Percentiles rank a stretch among this genome's conserved stretches.
Evolutionary conservation across 2,797 vertebrate genomes (phyloP).

Genomic region (Leuciscus waleckii): DNA sequence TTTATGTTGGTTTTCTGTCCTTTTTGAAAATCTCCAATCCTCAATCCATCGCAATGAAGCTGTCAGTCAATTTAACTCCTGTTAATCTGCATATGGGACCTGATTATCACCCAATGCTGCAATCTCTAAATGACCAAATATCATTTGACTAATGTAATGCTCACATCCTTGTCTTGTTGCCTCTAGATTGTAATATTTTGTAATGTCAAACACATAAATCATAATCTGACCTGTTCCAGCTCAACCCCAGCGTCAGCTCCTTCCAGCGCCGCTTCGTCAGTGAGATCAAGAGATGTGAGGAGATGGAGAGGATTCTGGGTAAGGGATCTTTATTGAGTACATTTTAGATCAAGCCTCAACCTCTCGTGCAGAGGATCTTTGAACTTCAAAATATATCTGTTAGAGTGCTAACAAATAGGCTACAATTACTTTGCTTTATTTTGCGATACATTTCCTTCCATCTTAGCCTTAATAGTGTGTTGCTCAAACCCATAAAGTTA

Average conservation of each 20-base stretch:
- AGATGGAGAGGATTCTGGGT: conserved; percentile 97
- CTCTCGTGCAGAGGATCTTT: neutral
- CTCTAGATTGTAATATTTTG: neutral
- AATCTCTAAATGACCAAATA: neutral
- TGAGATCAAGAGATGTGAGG: conserved; percentile 97
- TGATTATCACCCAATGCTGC: neutral
- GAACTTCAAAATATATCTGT: neutral
- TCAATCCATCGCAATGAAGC: neutral
- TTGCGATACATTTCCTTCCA: neutral
- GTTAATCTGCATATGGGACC: neutral
- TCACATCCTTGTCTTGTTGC: neutral
- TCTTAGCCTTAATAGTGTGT: neutral
- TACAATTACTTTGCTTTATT: neutral
- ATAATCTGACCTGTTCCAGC: conserved; percentile 75
- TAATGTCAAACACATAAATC: conserved; percentile 7
- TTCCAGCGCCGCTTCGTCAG: conserved; percentile 98
- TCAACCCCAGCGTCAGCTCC: conserved; percentile 92
- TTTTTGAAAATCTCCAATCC: neutral
- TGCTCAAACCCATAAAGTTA: neutral
- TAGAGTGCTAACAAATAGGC: neutral
- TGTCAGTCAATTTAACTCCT: neutral
- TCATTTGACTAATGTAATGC: neutral
- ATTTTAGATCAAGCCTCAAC: neutral
- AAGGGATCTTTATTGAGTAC: conserved; percentile 64
- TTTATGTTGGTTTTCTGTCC: neutral